A percentile compares a stretch with the other conserved stretches of the same genome.
phyloP scores from a whole-genome alignment of 2,888 invertebrate species.

The Geophilus truncorum region DNA sequence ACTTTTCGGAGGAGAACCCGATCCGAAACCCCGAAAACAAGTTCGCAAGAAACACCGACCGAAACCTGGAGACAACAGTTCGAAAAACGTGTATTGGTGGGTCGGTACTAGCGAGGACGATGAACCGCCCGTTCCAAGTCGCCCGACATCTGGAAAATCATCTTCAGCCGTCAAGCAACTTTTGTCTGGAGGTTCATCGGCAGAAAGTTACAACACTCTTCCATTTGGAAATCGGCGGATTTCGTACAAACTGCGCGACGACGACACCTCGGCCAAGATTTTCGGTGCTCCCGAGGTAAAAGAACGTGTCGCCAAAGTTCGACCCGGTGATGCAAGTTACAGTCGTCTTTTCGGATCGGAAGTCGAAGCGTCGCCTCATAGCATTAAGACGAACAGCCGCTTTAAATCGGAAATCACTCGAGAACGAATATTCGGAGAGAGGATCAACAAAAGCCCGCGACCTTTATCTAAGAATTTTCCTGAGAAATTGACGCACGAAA shows the following conservation, averaged over 20 bases:
- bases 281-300: neutral
- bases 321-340: neutral
- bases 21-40: neutral
- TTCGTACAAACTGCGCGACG: neutral
- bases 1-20: neutral
- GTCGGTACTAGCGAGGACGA: neutral
- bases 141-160: neutral
- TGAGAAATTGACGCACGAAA: neutral
- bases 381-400: neutral
- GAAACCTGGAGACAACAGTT: neutral
- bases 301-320: neutral
- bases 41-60: neutral
- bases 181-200: neutral
- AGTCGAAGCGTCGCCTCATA: neutral
- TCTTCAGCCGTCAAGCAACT: neutral
- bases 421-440: neutral
- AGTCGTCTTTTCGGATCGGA: neutral
- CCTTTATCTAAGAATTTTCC: neutral
- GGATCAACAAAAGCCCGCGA: neutral
- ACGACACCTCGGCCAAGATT: neutral
- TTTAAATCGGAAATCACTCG: neutral
- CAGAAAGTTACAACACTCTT: neutral
- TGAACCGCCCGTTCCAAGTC: neutral
- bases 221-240: neutral
- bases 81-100: neutral